Evolutionary conservation across 2,113 vertebrate species (phyloP), one percentile per base, ranked within the genome.

Genomic region (Deroptyus accipitrinus): DNA sequence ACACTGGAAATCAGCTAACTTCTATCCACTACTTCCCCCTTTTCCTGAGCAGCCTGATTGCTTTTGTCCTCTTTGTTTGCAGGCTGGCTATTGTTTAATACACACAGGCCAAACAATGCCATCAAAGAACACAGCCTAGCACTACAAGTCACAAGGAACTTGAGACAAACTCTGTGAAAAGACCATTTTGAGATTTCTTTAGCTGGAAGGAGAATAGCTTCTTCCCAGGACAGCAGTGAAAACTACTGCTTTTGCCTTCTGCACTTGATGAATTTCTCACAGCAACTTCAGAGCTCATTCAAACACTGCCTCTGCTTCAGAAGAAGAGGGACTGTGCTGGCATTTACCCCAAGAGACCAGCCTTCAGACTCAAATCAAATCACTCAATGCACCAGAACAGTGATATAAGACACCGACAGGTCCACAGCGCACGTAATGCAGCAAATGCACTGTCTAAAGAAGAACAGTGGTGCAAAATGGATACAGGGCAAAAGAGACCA

Each of bases 31-130:
- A 37, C 77, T 39, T 88, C 39, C 66, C 54, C 78, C 69, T 54
- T 54, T 88, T 86, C 70, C 92, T 20, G 42, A 94, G 75, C 57
- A 46, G 62, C 8, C 74, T 55, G 54, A 19, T 10, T 37, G 61
- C 51, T 68, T 95, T 85, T 96, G 94, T 93, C 69, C 83, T 79
- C 64, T 55, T 35, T 39, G 54, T 83, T 57, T 79, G 92, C 63
- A 77, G 91, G 82, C 92, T 70, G 70, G 25, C 69, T 54, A 91
- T 92, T 95, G 96, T 96, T 92, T 57, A 81, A 85, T 48, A 75
- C 54, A 42, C 8, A 15, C 48, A 59, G 54, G 69, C 51, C 82
- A 83, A 86, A 96, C 92, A 96, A 93, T 55, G 63, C 49, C 61
- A 62, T 35, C 86, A 64, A 46, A 90, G 84, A 91, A 83, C 61